Evolutionary conservation across 2,888 invertebrate species (phyloP).

Genomic region (Patella depressa): DNA sequence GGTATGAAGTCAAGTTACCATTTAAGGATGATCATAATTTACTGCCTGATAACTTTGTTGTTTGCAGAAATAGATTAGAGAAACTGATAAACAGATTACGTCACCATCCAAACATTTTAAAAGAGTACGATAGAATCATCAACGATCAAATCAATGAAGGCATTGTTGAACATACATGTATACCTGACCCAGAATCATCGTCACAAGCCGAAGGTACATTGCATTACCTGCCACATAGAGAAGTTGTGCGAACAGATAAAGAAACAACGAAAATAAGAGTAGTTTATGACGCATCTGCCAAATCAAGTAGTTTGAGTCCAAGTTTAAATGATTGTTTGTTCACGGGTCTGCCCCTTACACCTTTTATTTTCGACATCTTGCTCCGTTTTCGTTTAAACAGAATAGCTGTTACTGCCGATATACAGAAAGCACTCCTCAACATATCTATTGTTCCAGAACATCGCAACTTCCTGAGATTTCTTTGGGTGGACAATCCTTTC

Average conservation of each 20-base stretch:
- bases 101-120: background rate
- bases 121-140: background rate
- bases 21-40: background rate
- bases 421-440: background rate
- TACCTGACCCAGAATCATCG: background rate
- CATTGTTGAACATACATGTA: background rate
- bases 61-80: background rate
- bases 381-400: background rate
- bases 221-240: background rate
- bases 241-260: background rate
- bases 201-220: background rate
- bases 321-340: background rate
- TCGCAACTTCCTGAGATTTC: background rate
- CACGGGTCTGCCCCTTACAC: background rate
- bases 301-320: background rate
- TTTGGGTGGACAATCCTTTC: background rate
- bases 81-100: background rate
- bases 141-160: background rate
- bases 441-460: background rate
- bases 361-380: background rate
- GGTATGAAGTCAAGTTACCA: background rate
- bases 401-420: background rate
- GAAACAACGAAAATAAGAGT: background rate
- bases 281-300: background rate
- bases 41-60: background rate